Percentiles rank a stretch among this genome's conserved stretches.
Conservation (phyloP, 2,888 invertebrate genomes). For the Sipha maydis region DNA sequence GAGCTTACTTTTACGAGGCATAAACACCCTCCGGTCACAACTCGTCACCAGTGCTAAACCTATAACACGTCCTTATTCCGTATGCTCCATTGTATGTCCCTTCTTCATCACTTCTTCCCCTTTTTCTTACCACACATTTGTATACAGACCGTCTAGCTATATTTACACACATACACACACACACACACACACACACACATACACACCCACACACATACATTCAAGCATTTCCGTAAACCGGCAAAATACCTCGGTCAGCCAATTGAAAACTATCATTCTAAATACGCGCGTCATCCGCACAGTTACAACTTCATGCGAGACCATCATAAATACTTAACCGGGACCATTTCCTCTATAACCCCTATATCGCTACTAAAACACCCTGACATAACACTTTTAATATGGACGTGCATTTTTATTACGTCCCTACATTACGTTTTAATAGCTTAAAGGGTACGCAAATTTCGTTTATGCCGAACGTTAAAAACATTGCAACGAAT, state of each 20-base stretch:
- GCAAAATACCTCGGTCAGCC: constrained; percentile 15
- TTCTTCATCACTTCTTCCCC: not conserved
- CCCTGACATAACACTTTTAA: constrained; percentile 40
- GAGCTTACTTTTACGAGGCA: constrained; percentile 59
- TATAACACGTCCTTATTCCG: not conserved
- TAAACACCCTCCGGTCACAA: constrained; percentile 32
- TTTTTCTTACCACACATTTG: not conserved
- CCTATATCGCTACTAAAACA: constrained; percentile 16
- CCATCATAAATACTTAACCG: constrained; percentile 39
- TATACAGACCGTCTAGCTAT: not conserved
- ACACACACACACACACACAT: not conserved
- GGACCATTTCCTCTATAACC: constrained; percentile 3
- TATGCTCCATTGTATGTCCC: constrained; percentile 4
- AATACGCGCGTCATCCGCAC: not conserved
- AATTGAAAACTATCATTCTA: constrained; percentile 31
- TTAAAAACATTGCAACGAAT: constrained; percentile 53
- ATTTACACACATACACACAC: not conserved
- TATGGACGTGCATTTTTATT: constrained; percentile 15
- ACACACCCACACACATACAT: not conserved
- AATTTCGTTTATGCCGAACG: constrained; percentile 44
- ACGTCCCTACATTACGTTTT: constrained; percentile 28
- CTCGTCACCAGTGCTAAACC: not conserved
- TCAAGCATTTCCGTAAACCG: not conserved
- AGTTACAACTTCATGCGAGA: not conserved
- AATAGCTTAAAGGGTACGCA: constrained; percentile 41